Base-by-base conservation (phyloP, 2,888 invertebrate genomes). In the Bombyx huttoni region DNA sequence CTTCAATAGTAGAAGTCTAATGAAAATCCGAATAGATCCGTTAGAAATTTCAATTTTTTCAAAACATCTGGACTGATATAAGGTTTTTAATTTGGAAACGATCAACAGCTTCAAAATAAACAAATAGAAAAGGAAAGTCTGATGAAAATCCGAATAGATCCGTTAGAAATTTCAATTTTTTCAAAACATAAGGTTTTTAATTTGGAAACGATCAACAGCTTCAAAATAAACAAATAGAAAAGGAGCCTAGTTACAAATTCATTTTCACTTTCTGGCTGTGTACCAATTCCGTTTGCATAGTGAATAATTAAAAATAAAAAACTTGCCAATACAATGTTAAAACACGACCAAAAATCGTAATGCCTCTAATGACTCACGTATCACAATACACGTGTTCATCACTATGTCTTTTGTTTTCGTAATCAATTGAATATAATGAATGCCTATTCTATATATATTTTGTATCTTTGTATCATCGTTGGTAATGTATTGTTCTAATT, bases 361-460 rank as follows among this genome's bases (percentile, higher is more conserved):
- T 65, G 55, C 61, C 73, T 62, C 69, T 86, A 87, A 88, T 88
- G 86, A 88, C 72, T 87, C 88, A 88, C 88, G 84, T 87, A 78
- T 69, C 67, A 76, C 75, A 78, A 79, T 81, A 88, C 87, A 88
- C 79, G 78, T 87, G 87, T 87, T 75, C 70, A 66, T 71, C 71
- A 76, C 75, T 75, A 66, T 71, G 77, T 78, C 70, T 71, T 75
- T 77, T 76, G 75, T 77, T 64, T 75, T 65, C 60, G 63, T 70
- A 71, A 75, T 69, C 67, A 68, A 65, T 69, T 69, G 65, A 69
- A 65, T 72, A 62, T 58, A 54, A 55, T 60, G 55, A 50, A 49
- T 24, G 47, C 48, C 47, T 48, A 58, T 61, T 61, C 54, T 59
- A 51, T 24, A 24, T 52, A 54, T 56, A 53, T 52, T 60, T 54